These are phyloP conservation scores for Eilema caniola DNA, from an alignment of 2,888 invertebrate genomes.

Conservation along the genomic window DNA sequence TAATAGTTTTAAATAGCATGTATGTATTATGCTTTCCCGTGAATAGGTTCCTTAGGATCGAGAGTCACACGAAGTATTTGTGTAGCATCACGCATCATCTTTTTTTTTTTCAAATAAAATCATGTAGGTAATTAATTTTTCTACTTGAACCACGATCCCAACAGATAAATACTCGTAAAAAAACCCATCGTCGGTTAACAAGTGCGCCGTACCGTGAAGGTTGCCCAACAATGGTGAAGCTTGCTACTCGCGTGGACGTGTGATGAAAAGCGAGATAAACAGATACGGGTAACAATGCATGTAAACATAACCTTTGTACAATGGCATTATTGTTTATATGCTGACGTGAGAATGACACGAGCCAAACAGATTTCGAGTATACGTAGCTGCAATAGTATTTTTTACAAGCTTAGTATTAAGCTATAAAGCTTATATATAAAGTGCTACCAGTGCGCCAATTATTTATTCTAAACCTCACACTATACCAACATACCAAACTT, in stretches of 20 bases:
- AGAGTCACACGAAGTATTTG: too few relatives aligned
- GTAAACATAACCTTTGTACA: background rate
- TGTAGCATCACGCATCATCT: too few relatives aligned
- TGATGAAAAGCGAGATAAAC: background rate
- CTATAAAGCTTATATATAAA: too few relatives aligned
- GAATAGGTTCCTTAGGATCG: too few relatives aligned
- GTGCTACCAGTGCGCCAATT: too few relatives aligned
- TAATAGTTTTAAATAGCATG: too few relatives aligned
- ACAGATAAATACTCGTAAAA: background rate
- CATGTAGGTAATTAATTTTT: background rate
- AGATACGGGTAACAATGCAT: background rate
- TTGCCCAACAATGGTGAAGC: slow-evolving; percentile 10
- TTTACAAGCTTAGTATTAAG: too few relatives aligned
- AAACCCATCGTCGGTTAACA: slow-evolving; percentile 4
- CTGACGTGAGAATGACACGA: background rate
- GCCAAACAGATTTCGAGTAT: background rate
- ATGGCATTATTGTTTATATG: background rate
- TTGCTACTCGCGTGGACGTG: background rate
- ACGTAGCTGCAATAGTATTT: too few relatives aligned
- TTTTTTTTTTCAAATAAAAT: too few relatives aligned
- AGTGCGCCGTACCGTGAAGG: slow-evolving; percentile 45
- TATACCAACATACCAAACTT: too few relatives aligned
- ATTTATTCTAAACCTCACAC: too few relatives aligned
- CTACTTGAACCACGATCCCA: background rate
- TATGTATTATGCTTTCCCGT: too few relatives aligned